Base-by-base conservation (phyloP, 2,888 invertebrate genomes). In the Unio pictorum region DNA sequence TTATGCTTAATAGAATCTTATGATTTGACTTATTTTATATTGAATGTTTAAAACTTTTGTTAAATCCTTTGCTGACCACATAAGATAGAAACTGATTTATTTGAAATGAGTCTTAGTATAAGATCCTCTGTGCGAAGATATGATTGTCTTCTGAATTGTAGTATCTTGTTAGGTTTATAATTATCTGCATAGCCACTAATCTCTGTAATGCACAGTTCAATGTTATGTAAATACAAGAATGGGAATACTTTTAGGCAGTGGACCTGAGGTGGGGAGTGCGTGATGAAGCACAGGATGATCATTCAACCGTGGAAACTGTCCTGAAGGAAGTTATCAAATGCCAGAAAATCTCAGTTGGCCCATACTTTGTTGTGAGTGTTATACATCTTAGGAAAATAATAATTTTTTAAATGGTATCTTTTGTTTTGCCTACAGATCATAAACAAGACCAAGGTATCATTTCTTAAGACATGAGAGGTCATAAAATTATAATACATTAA, bases 201-300 rank as follows among this genome's bases (percentile, higher is more conserved):
- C 34, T 34, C 7, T 34, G 8, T 34, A 34, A 34, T 34, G 34
- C 34, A 34, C 34, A 34, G 34, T 34, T 34, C 34, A 34, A 7
- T 34, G 34, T 8, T 34, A 8, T 8, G 34, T 34, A 34, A 34
- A 7, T 8, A 7, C 34, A 34, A 34, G 34, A 34, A 3, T 8
- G 34, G 34, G 34, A 1, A 7, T 64, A 55, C 26, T 67, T 72
- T n/a, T 55, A 84, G 85, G 76, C 84, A n/a, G 82, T 81, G 26
- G 86, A 86, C 76, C 82, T 84, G 84, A 69, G 84, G 18, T 86
- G 86, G 86, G 86, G 86, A 34, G 82, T 85, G 2, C 61, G 81
- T 55, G 86, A 84, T 66, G 84, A 85, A 67, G 79, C 81, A 1
- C 76, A 73, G 0, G 75, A 81, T 63, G 82, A 84, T 63, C 86